Evolutionary conservation across 2,888 invertebrate species (phyloP), one percentile per base, ranked within the genome.

Genomic region (Chaetoderma sp.): DNA sequence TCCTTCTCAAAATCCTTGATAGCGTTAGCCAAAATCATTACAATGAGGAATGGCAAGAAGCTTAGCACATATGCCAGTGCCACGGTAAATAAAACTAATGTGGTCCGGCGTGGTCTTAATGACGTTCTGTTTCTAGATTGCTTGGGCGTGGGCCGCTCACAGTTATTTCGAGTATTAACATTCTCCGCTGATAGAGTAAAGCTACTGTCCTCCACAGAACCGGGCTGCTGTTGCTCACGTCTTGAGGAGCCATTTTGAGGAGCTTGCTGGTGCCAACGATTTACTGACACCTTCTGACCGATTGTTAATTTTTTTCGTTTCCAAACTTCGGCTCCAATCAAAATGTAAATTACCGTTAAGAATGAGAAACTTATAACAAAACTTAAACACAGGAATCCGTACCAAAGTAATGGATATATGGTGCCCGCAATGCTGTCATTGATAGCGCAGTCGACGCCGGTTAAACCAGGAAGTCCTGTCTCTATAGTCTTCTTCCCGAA

Each of bases 41-140:
- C 72, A n/a, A 78, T 75, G 27, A 82, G 66, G 60, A 80, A 80
- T 2, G 81, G 81, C 30, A 82, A 71, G 64, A 78, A 82, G 58
- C 81, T 80, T 32, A 82, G 61, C 33, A 82, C 75, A 63, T 79
- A 82, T 23, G 79, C 80, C 6, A 80, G 70, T 0, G 81, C 80
- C 4, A 82, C 81, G 4, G 78, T 79, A 55, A 82, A 80, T 2
- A 82, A 65, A 18, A 82, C 80, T 0, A 79, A 76, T 2, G 81
- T 80, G 1, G 80, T 80, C 32, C 79, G 72, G 0, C 79, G 78
- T 13, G 79, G 78, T 32, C 77, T 75, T n/a, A 81, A 75, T 1
- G 58, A 50, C 23, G 39, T 21, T 30, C 52, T 49, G 49, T 49
- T 49, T 25, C 25, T 49, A 21, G 21, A 25, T 3, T 25, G 2